These are phyloP conservation scores for Diphyllodes magnificus DNA, from an alignment of 2,113 vertebrate genomes.

Conservation along the genomic window DNA sequence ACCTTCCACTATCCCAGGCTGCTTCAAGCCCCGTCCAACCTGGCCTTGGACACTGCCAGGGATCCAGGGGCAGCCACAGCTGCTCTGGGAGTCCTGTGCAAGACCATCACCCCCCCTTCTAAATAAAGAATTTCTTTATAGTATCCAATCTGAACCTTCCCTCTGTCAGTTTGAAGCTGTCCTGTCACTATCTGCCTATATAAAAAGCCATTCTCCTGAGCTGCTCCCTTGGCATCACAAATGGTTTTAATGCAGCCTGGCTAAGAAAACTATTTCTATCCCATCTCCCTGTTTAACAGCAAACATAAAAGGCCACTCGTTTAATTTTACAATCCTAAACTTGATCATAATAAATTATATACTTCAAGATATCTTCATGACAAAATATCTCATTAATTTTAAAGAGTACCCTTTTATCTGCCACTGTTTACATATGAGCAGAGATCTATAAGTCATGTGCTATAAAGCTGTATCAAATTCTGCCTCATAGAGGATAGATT, in stretches of 20 bases:
- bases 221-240: neutral
- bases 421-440: neutral
- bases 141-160: neutral
- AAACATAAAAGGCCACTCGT: neutral
- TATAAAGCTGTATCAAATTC: neutral
- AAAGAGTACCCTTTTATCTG: neutral
- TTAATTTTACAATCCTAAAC: neutral
- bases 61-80: neutral
- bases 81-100: neutral
- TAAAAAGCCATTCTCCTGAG: neutral
- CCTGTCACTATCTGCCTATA: no score
- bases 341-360: neutral
- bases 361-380: neutral
- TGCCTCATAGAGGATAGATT: neutral
- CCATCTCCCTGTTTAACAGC: neutral
- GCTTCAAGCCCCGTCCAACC: rapidly evolving
- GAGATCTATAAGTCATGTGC: neutral
- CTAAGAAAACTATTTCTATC: neutral
- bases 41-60: neutral
- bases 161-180: neutral
- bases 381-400: neutral
- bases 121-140: neutral
- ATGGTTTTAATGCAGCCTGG: neutral
- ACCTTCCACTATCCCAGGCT: rapidly evolving
- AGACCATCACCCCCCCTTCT: rapidly evolving